Percentiles rank a stretch among this genome's conserved stretches.
These are phyloP conservation scores for Eulemur macaco DNA, from an alignment of 2,113 vertebrate genomes.

Conservation along the genomic window DNA sequence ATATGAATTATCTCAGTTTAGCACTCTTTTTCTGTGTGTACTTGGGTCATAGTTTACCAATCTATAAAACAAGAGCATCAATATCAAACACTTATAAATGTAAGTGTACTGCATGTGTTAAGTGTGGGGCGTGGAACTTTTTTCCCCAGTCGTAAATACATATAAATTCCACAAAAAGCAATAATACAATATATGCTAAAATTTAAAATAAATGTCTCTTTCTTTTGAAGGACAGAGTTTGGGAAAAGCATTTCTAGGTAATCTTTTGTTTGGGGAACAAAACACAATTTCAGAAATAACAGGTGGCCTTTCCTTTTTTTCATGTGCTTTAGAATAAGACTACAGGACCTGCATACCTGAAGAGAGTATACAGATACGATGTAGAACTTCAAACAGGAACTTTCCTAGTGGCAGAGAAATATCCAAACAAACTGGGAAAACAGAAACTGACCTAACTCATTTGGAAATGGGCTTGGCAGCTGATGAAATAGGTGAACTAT, in stretches of 20 bases:
- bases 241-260: neutral
- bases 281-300: neutral
- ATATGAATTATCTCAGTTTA: neutral
- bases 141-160: neutral
- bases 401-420: slow-evolving; percentile 64
- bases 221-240: neutral
- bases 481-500: slow-evolving; percentile 74
- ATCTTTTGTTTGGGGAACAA: neutral
- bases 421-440: slow-evolving; percentile 78
- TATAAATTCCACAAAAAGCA: neutral
- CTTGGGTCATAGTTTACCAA: neutral
- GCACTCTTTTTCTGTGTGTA: neutral
- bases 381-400: slow-evolving; percentile 60
- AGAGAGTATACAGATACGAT: neutral
- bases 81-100: neutral
- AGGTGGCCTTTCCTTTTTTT: neutral
- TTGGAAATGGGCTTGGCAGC: slow-evolving; percentile 76
- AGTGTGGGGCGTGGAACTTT: neutral
- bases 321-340: neutral
- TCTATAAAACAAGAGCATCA: neutral
- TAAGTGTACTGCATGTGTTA: neutral
- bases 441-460: slow-evolving; percentile 78
- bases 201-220: neutral
- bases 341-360: neutral
- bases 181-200: neutral